These are phyloP conservation scores for Tetropium fuscum DNA, from an alignment of 2,888 invertebrate genomes.

Conservation along the genomic window DNA sequence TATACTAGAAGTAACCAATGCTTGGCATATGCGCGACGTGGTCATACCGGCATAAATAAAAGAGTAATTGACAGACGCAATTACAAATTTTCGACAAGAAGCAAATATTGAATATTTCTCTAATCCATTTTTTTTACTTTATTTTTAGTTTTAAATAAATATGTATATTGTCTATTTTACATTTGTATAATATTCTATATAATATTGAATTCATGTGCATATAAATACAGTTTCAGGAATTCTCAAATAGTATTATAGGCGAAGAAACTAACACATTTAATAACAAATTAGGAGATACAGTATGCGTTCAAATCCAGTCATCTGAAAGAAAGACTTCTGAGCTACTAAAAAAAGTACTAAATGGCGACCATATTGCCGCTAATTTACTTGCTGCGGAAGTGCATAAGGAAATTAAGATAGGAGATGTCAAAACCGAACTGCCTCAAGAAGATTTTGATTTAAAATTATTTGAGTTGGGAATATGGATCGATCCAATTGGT, in stretches of 20 bases:
- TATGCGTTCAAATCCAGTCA: slow-evolving; percentile 75
- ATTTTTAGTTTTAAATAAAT: too few species aligned
- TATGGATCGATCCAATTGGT: slow-evolving; percentile 99
- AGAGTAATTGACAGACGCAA: too few species aligned
- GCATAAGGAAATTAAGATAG: slow-evolving; percentile 72
- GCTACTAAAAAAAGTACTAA: slow-evolving; percentile 76
- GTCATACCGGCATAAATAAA: too few species aligned
- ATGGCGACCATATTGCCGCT: slow-evolving; percentile 77
- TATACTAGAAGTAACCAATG: too few species aligned
- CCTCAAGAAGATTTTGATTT: slow-evolving; percentile 58
- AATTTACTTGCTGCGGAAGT: slow-evolving; percentile 80
- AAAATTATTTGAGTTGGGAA: slow-evolving; percentile 71
- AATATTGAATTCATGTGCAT: too few species aligned
- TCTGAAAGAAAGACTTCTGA: slow-evolving; percentile 73
- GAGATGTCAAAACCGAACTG: slow-evolving; percentile 67
- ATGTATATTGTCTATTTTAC: too few species aligned
- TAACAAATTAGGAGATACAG: slow-evolving; percentile 76
- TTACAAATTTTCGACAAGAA: too few species aligned
- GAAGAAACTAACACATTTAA: slow-evolving; percentile 84
- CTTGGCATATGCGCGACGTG: too few species aligned
- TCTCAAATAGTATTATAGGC: slow-evolving; percentile 75
- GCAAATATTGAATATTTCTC: too few species aligned
- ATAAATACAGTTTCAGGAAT: slow-evolving; percentile 75
- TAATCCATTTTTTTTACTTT: too few species aligned
- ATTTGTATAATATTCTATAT: too few species aligned